These are phyloP conservation scores for Diphyllodes magnificus DNA, from an alignment of 2,113 vertebrate species.

Conservation along the genomic window DNA sequence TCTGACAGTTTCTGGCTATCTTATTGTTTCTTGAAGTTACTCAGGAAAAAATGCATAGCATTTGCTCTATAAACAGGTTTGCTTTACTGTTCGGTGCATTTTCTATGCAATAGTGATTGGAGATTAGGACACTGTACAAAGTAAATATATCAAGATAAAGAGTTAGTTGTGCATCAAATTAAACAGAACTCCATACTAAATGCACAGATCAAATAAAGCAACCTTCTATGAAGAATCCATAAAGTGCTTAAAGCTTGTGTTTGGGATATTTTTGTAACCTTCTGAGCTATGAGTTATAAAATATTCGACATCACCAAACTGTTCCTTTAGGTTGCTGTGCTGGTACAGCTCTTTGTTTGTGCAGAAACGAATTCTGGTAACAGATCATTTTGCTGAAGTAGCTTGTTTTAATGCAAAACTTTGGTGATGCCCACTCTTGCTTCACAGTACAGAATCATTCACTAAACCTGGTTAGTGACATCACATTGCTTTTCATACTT, in stretches of 20 bases:
- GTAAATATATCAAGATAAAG: neutral
- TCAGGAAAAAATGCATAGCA: conserved; percentile 65
- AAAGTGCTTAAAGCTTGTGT: conserved; percentile 58
- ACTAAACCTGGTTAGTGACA: conserved; percentile 74
- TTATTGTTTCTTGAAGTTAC: conserved; percentile 66
- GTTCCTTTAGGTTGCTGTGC: conserved; percentile 46
- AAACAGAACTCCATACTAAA: neutral
- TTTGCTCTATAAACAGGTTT: conserved; percentile 65
- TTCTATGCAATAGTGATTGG: neutral
- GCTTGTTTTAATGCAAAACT: conserved; percentile 72
- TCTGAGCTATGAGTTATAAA: conserved; percentile 63
- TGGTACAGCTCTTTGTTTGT: conserved; percentile 36
- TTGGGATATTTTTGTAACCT: conserved; percentile 68
- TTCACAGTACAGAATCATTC: conserved; percentile 70
- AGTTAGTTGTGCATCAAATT: neutral
- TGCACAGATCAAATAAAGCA: conserved; percentile 65
- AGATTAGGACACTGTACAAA: neutral
- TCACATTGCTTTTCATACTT: conserved; percentile 75
- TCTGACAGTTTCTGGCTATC: conserved; percentile 69
- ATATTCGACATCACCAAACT: conserved; percentile 73
- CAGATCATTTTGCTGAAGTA: conserved; percentile 36
- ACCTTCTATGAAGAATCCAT: conserved; percentile 40
- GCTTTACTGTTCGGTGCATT: conserved; percentile 73
- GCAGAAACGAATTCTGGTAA: conserved; percentile 42
- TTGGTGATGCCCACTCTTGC: conserved; percentile 90